A percentile compares a stretch with the other conserved stretches of the same genome.
These are phyloP conservation scores for Triplophysa tibetana DNA, from an alignment of 2,113 vertebrate species.

Conservation along the genomic window DNA sequence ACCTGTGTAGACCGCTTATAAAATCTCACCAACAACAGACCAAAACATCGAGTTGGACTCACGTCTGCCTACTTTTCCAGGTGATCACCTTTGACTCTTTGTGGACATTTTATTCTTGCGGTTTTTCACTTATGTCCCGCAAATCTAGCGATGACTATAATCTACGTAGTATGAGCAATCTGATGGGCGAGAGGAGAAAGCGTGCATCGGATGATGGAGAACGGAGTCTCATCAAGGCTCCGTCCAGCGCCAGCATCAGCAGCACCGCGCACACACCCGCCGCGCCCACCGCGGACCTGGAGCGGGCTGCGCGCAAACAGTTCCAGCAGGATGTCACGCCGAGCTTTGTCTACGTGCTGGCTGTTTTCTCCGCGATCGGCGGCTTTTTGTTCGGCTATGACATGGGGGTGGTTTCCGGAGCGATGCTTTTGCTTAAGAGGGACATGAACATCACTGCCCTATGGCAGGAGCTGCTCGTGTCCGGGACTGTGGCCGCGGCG, in stretches of 20 bases:
- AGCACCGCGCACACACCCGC: constrained; percentile 64
- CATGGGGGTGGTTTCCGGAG: constrained; percentile 94
- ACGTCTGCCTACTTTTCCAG: not conserved
- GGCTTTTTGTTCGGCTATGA: constrained; percentile 97
- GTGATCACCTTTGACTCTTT: constrained; percentile 15
- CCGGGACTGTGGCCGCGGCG: constrained; percentile 89
- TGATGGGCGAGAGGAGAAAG: constrained; percentile 88
- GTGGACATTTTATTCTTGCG: constrained; percentile 26
- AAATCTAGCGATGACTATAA: constrained; percentile 91
- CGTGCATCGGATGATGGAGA: constrained; percentile 81
- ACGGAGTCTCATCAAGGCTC: constrained; percentile 82
- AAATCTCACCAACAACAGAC: constrained; percentile 1
- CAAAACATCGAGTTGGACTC: not conserved
- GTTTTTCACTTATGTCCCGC: constrained; percentile 84
- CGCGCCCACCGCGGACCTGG: constrained; percentile 73
- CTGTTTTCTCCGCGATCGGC: constrained; percentile 87
- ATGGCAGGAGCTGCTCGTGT: constrained; percentile 96
- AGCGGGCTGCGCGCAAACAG: constrained; percentile 90
- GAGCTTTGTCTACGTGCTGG: constrained; percentile 71
- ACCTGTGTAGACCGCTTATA: not conserved
- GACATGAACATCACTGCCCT: constrained; percentile 84
- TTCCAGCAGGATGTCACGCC: constrained; percentile 88
- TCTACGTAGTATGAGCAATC: constrained; percentile 89
- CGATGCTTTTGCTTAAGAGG: constrained; percentile 89
- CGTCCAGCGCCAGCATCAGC: constrained; percentile 82